phyloP scores from a whole-genome alignment of 2,888 invertebrate species.

The Choreutis nemorana region DNA sequence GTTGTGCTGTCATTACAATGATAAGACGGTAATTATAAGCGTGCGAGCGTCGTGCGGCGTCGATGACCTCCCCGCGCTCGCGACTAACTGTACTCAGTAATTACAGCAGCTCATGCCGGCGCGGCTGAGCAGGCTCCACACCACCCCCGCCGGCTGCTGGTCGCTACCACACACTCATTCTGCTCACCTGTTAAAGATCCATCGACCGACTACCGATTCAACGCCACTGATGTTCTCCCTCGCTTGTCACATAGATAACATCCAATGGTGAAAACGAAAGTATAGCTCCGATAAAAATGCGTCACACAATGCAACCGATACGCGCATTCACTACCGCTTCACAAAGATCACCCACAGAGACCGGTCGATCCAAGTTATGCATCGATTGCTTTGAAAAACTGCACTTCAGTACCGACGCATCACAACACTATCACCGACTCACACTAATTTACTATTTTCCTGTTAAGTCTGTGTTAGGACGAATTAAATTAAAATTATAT shows the following conservation, averaged over 20 bases:
- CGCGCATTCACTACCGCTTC: slow-evolving; percentile 19
- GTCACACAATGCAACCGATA: slow-evolving; percentile 5
- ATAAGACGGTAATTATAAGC: not conserved
- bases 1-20: too few species aligned
- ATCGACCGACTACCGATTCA: slow-evolving; percentile 19
- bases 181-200: slow-evolving; percentile 44
- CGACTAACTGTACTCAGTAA: not conserved
- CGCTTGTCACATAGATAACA: slow-evolving; percentile 6
- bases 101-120: not conserved
- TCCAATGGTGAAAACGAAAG: slow-evolving; percentile 10
- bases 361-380: not conserved
- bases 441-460: too few species aligned
- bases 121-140: not conserved
- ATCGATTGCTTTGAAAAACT: not conserved
- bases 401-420: too few species aligned
- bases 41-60: not conserved
- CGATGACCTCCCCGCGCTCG: not conserved
- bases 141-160: not conserved
- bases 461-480: too few species aligned
- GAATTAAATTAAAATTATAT: too few species aligned
- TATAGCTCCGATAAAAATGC: slow-evolving; percentile 7
- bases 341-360: slow-evolving; percentile 17
- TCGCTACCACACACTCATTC: not conserved
- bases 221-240: too few species aligned
- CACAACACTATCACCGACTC: too few species aligned